Conservation (phyloP, 2,113 vertebrate species). For the Oncorhynchus clarkii region DNA sequence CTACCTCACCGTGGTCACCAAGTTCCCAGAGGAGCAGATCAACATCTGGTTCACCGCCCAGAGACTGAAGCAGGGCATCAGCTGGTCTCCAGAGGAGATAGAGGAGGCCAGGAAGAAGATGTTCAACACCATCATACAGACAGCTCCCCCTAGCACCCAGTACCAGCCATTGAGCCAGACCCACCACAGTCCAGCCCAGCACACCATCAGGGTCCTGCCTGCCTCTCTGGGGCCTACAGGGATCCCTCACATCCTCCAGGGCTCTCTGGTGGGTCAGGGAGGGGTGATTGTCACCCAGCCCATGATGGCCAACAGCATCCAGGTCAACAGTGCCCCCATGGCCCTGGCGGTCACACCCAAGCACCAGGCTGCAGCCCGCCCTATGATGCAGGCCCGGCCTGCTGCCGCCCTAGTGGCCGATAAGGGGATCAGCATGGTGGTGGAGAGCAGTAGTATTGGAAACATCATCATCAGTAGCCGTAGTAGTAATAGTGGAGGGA, state of each 20-base stretch:
- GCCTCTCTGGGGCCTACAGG: slow-evolving; percentile 83
- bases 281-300: slow-evolving; percentile 92
- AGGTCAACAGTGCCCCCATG: slow-evolving; percentile 83
- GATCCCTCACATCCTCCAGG: slow-evolving; percentile 86
- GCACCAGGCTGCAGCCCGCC: slow-evolving; percentile 73
- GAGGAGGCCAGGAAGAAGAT: slow-evolving; percentile 98
- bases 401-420: slow-evolving; percentile 73
- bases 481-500: slow-evolving; percentile 47
- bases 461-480: slow-evolving; percentile 55
- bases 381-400: slow-evolving; percentile 78
- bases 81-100: slow-evolving; percentile 98
- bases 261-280: slow-evolving; percentile 83
- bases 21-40: slow-evolving; percentile 96
- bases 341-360: slow-evolving; percentile 85
- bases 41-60: slow-evolving; percentile 99
- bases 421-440: slow-evolving; percentile 72
- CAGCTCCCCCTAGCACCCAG: slow-evolving; percentile 74
- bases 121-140: slow-evolving; percentile 98
- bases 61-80: slow-evolving; percentile 96
- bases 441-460: slow-evolving; percentile 70
- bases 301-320: slow-evolving; percentile 87
- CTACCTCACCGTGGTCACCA: slow-evolving; percentile 96
- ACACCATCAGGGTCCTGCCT: slow-evolving; percentile 90
- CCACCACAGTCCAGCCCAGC: slow-evolving; percentile 60
- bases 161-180: slow-evolving; percentile 46